Evolutionary conservation across 2,797 vertebrate species (phyloP), one percentile per base, ranked within the genome.

Genomic region (Sebastiscus tertius): DNA sequence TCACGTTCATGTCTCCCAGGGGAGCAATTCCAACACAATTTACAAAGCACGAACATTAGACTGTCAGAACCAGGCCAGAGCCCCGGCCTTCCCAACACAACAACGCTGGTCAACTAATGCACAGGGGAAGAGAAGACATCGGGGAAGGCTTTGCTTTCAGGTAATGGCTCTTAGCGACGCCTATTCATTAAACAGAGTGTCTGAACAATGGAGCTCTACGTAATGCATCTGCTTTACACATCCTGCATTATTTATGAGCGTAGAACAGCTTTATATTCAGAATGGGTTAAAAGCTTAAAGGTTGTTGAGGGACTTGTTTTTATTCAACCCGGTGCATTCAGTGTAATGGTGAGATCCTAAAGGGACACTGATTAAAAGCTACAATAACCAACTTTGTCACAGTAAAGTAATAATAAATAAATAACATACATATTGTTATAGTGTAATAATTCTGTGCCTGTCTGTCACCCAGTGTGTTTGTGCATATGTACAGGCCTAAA

Each of bases 171-270:
- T 91, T 84, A 83, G 92, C 20, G 70, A 86, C 79, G 78, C 77
- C 90, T 93, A 92, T 94, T 95, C 93, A 95, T 95, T 94, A 93
- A 92, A 92, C 81, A 78, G 91, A 94, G 91, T 90, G 90, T 92
- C 85, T 88, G 79, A 91, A 94, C 90, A 94, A 93, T 90, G 88
- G 81, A 82, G 88, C 82, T 73, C 79, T 74, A 89, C 73, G 77
- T 90, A 92, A 93, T 92, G 89, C 88, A 90, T 90, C 93, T 92
- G 82, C 85, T 94, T 92, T 91, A 92, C 89, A 92, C 88, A 87
- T 89, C 72, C 83, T 94, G 92, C 88, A 94, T 94, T 94, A 95
- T 94, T 93, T 91, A 94, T 93, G 85, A 94, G 86, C 27, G 66
- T 73, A 82, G 79, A 91, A 85, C 82, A 79, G 87, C 82, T 91